phyloP scores from a whole-genome alignment of 2,113 vertebrate genomes.

The Percina caprodes region DNA sequence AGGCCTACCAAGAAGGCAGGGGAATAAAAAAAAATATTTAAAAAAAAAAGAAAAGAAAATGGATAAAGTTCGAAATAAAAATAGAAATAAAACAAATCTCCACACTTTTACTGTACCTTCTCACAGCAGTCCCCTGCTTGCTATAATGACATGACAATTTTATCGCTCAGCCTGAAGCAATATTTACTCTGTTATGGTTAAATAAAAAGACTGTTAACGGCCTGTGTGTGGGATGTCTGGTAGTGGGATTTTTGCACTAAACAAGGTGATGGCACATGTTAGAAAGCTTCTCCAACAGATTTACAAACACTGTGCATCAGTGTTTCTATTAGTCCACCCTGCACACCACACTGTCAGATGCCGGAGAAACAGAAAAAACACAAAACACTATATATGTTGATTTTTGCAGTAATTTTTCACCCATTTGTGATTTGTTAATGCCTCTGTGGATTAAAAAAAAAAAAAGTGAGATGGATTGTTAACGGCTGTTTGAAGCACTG shows the following conservation, averaged over 20 bases:
- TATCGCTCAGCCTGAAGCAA: neutral
- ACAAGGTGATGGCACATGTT: neutral
- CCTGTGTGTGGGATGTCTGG: neutral
- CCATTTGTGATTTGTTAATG: too few relatives aligned
- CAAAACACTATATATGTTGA: too few relatives aligned
- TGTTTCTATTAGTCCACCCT: neutral
- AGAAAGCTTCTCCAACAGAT: too few relatives aligned
- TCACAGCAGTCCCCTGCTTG: too few relatives aligned
- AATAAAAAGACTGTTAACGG: neutral
- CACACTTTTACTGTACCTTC: neutral
- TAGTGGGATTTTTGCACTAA: neutral
- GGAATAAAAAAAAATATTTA: neutral
- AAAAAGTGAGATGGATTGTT: too few relatives aligned
- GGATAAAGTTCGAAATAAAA: neutral
- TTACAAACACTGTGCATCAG: neutral
- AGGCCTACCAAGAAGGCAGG: neutral
- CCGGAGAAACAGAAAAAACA: too few relatives aligned
- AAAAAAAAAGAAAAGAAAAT: neutral
- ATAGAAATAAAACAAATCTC: too few relatives aligned
- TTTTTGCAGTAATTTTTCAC: too few relatives aligned
- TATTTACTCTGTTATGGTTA: neutral
- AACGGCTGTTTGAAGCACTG: too few relatives aligned
- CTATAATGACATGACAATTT: neutral
- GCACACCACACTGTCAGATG: too few relatives aligned
- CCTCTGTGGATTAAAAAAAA: too few relatives aligned